Base-by-base conservation (phyloP, 2,797 vertebrate genomes). In the Morus bassanus region DNA sequence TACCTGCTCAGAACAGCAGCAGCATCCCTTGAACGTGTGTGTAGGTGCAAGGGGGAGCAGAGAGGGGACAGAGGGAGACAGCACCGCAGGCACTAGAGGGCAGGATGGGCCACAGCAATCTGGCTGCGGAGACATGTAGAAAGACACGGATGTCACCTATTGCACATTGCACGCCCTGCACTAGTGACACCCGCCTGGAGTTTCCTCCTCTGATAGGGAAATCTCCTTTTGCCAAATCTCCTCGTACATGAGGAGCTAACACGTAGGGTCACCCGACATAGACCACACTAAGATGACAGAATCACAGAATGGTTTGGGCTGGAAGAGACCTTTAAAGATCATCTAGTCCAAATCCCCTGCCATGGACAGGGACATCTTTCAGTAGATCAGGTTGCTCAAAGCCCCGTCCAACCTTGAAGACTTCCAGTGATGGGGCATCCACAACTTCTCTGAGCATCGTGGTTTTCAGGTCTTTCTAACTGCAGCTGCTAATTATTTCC, bases 101-200 rank as follows among this genome's bases (percentile, higher is more conserved):
- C 84, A 39, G 87, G 81, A 73, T 18, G 64, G 77, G 35, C 63
- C 75, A 23, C 19, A 24, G 82, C 60, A 53, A 43, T 31, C 35
- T 2, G 0, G 1, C 45, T 16, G 30, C 9, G 9, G 63, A 31
- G 39, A 39, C 9, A 6, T 2, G 6, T 7, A 18, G 25, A n/a
- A 41, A 53, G 72, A 18, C 27, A 4, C 25, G 21, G 23, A 4
- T 69, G 53, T 33, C 37, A 19, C 48, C 45, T 45, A 1, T 5
- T 61, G 51, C 18, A 16, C 35, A 2, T 13, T 9, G 48, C 43
- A 25, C 28, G 18, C 7, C 22, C n/a, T 43, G 43, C 54, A 4
- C 27, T 45, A 25, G 46, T 39, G 60, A 30, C 14, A 23, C 31
- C 16, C 0, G 0, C 15, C 43, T 69, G 60, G 24, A 43, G 3